Evolutionary conservation across 2,888 invertebrate genomes (phyloP), one percentile per base, ranked within the genome.

Genomic region (Netelia inedita): DNA sequence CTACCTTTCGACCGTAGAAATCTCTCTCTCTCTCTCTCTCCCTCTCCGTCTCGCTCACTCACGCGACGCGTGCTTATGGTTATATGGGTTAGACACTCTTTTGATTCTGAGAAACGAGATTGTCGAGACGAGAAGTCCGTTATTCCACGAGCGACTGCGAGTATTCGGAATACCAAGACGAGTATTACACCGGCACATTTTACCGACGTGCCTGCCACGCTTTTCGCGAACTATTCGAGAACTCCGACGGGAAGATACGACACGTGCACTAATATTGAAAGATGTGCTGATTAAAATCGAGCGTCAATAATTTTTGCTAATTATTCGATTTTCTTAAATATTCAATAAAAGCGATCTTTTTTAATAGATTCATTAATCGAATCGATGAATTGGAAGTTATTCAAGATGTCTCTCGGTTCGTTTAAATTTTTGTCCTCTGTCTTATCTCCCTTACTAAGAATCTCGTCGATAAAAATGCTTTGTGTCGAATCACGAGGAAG

Each of bases 51-150:
- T 23, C 14, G 68, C 19, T 5, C 9, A 28, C 53, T 53, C 41
- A 35, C 46, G 14, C 14, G 46, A 46, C 80, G 66, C 19, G 74
- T 75, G 41, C 65, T 71, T 79, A 79, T 83, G 83, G 83, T 71
- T 79, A 83, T 74, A 75, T 83, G 50, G 83, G 83, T 83, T 83
- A 79, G 79, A 83, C 69, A 61, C 19, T 65, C 75, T 75, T 79
- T 74, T 69, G 71, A 28, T 83, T 83, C 83, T 57, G 74, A 74
- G 83, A 83, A 83, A 65, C 41, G 66, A 66, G 75, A 66, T 69
- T 43, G 59, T 65, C 57, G 75, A 71, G 73, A 68, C 53, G 55
- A 66, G 55, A 50, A 35, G 74, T 35, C 83, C 79, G 83, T 83
- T 81, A 81, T 81, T 74, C 74, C 41, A 75, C 63, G 69, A 19